phyloP scores from a whole-genome alignment of 2,113 vertebrate genomes.

The Fulica atra region DNA sequence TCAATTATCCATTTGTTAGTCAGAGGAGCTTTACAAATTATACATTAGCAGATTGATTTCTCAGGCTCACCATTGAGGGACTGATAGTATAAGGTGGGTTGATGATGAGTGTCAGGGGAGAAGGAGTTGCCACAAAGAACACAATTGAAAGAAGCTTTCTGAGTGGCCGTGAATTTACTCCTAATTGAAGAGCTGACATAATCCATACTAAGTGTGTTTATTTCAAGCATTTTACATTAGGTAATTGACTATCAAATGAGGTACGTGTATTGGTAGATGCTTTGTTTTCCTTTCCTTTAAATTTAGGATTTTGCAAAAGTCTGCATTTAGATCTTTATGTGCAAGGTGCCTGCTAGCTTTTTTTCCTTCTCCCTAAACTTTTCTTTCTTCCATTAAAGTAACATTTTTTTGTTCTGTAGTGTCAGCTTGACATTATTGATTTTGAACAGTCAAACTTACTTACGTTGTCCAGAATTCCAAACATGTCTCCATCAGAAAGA shows the following conservation, averaged over 20 bases:
- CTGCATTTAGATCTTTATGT: constrained; percentile 44
- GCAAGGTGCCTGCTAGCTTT: constrained; percentile 26
- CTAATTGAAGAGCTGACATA: constrained; percentile 83
- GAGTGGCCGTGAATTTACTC: constrained; percentile 76
- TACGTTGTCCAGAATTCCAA: constrained; percentile 79
- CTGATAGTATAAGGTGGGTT: constrained; percentile 73
- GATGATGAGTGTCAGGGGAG: constrained; percentile 77
- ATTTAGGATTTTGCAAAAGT: constrained; percentile 65
- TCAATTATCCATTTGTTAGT: constrained; percentile 89
- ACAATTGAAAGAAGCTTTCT: constrained; percentile 80
- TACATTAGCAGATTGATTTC: constrained; percentile 88
- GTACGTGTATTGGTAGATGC: constrained; percentile 43
- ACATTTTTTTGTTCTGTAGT: constrained; percentile 71
- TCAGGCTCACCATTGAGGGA: constrained; percentile 73
- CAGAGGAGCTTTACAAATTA: constrained; percentile 82
- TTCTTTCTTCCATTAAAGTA: constrained; percentile 70
- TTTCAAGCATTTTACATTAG: constrained; percentile 76
- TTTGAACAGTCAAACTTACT: constrained; percentile 77
- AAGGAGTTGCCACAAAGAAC: constrained; percentile 75
- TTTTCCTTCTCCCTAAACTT: constrained; percentile 50
- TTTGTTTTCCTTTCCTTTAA: constrained; percentile 64
- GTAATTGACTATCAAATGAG: constrained; percentile 78
- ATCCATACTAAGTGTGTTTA: constrained; percentile 80
- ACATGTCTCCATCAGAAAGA: constrained; percentile 74
- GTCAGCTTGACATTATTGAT: constrained; percentile 83